A percentile compares a stretch with the other conserved stretches of the same genome.
These are phyloP conservation scores for Cassiopea xamachana DNA, from an alignment of 30 jellyfish, hydroid and myxozoan species.

Conservation along the genomic window DNA sequence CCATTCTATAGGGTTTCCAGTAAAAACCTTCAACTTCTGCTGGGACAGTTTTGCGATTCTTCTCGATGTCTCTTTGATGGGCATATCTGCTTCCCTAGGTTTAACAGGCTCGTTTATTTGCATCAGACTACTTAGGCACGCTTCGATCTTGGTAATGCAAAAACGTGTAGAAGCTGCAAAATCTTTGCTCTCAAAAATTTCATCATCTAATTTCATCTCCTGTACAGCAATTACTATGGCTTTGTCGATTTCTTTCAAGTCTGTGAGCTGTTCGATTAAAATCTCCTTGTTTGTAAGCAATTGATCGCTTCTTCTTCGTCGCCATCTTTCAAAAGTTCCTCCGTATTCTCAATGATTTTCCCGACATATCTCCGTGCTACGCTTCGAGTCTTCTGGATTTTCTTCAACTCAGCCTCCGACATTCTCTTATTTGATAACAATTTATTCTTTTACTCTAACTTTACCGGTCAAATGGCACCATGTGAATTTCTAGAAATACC, in stretches of 20 bases:
- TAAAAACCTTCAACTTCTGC: constrained; percentile 18
- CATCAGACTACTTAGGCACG: not conserved
- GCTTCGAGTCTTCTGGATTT: not conserved
- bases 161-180: not conserved
- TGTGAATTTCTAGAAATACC: not conserved
- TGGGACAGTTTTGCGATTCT: constrained; percentile 17
- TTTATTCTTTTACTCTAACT: not conserved
- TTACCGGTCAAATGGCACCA: constrained; percentile 47
- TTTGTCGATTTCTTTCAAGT: constrained; percentile 12
- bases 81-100: not conserved
- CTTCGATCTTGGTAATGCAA: constrained; percentile 21
- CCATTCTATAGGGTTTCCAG: constrained; percentile 34
- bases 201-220: constrained; percentile 8
- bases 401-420: constrained; percentile 1
- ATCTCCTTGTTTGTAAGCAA: constrained; percentile 33
- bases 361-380: constrained; percentile 1
- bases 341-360: constrained; percentile 25
- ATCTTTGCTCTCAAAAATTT: constrained; percentile 11
- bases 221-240: not conserved
- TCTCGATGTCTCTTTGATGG: constrained; percentile 14
- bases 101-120: not conserved
- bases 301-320: constrained; percentile 15
- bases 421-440: not conserved
- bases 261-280: constrained; percentile 18
- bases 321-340: constrained; percentile 8